These are phyloP conservation scores for Thereuonema tuberculata DNA, from an alignment of 1,140 invertebrate species.

Conservation along the genomic window DNA sequence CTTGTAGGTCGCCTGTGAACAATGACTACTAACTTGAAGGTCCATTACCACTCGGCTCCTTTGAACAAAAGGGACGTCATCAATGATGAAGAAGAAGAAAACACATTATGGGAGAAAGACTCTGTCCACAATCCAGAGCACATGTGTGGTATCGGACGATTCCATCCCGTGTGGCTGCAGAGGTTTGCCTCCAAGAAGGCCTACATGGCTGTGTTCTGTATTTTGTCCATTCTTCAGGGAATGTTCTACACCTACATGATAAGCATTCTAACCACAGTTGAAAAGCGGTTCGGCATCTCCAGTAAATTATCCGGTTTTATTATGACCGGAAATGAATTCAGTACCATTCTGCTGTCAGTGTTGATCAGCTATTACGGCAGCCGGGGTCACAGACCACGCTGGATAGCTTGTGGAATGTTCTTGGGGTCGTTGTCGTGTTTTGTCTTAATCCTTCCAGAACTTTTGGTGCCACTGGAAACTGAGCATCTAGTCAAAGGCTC, in stretches of 20 bases:
- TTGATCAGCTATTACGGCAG: slow-evolving; percentile 45
- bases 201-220: slow-evolving; percentile 54
- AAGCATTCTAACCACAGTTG: slow-evolving; percentile 60
- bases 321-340: slow-evolving; percentile 53
- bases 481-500: slow-evolving; percentile 50
- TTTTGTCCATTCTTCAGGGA: slow-evolving; percentile 55
- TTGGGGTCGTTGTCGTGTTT: slow-evolving; percentile 50
- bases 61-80: no score
- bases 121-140: slow-evolving; percentile 14
- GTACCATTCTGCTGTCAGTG: slow-evolving; percentile 45
- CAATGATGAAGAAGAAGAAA: background rate
- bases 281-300: slow-evolving; percentile 65
- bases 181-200: slow-evolving; percentile 57
- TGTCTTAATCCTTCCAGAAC: slow-evolving; percentile 52
- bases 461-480: slow-evolving; percentile 45
- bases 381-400: slow-evolving; percentile 42
- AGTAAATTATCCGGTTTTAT: slow-evolving; percentile 54
- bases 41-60: no score
- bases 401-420: slow-evolving; percentile 45
- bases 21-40: no score
- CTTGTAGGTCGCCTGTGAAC: no score
- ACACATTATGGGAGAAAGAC: background rate
- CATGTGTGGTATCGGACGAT: slow-evolving; percentile 43
- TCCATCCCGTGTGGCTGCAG: slow-evolving; percentile 47
- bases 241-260: slow-evolving; percentile 61